Conservation (phyloP, 2,113 vertebrate species). For the Corythoichthys intestinalis region DNA sequence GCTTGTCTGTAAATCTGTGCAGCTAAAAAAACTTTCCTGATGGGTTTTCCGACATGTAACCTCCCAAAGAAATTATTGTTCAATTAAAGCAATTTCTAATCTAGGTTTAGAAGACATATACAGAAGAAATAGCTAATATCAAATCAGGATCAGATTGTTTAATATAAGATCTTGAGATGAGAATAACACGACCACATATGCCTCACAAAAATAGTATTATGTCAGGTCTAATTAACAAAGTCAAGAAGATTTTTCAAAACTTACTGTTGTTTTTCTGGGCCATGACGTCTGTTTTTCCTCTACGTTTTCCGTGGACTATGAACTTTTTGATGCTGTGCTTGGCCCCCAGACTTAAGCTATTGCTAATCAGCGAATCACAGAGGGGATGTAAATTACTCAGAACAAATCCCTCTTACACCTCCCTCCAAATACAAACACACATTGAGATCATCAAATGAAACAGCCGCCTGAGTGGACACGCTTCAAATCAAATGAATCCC, state of each 20-base stretch:
- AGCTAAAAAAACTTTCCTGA: slow-evolving; percentile 37
- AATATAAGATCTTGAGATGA: slow-evolving; percentile 1
- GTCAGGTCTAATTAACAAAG: slow-evolving; percentile 13
- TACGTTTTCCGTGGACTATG: slow-evolving; percentile 13
- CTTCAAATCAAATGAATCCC: slow-evolving; percentile 35
- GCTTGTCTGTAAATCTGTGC: slow-evolving; percentile 37
- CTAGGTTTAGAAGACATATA: slow-evolving; percentile 16
- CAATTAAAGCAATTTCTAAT: background rate
- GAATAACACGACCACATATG: slow-evolving; percentile 29
- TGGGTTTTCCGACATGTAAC: slow-evolving; percentile 45
- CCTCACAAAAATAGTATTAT: background rate
- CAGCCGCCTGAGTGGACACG: slow-evolving; percentile 1
- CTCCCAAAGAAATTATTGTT: background rate
- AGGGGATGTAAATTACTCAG: slow-evolving; percentile 45
- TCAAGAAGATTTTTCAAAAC: slow-evolving; percentile 31
- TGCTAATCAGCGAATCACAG: slow-evolving; percentile 60
- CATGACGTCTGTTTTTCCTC: slow-evolving; percentile 49
- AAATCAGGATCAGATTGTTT: slow-evolving; percentile 22
- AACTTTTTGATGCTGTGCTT: slow-evolving; percentile 28
- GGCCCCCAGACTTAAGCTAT: slow-evolving; percentile 38
- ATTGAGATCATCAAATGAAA: slow-evolving; percentile 8
- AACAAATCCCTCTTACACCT: slow-evolving; percentile 42
- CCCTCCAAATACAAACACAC: slow-evolving; percentile 20
- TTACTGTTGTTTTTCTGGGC: slow-evolving; percentile 60
- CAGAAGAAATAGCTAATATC: slow-evolving; percentile 24